phyloP scores from a whole-genome alignment of 23 tunicate species.

The Phallusia fumigata region DNA sequence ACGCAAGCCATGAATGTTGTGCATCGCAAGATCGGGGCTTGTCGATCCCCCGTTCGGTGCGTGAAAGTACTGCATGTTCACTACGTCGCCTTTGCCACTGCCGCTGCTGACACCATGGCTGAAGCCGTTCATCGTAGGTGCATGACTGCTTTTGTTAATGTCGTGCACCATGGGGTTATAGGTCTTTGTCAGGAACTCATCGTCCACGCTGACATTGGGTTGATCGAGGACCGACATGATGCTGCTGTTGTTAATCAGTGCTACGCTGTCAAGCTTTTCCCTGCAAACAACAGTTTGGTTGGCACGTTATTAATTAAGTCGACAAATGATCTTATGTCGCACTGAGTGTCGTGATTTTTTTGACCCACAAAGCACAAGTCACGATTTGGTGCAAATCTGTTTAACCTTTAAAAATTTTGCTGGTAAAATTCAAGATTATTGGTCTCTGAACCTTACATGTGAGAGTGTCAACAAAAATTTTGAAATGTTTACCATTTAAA shows the following conservation, averaged over 20 bases:
- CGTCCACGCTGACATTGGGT: not conserved
- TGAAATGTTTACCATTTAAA: no score
- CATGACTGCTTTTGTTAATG: not conserved
- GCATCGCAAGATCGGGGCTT: not conserved
- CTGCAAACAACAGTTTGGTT: not conserved
- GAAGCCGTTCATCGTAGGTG: not conserved
- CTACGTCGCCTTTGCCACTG: not conserved
- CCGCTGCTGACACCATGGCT: not conserved
- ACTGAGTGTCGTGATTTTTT: no score
- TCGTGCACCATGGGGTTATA: not conserved
- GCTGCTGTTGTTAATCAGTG: not conserved
- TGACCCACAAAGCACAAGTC: no score
- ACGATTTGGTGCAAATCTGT: no score
- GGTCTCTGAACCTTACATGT: no score
- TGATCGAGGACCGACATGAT: slow-evolving; percentile 8
- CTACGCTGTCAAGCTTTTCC: slow-evolving; percentile 14
- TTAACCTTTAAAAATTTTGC: no score
- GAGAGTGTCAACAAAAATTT: no score
- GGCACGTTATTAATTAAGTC: no score
- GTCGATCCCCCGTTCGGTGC: not conserved
- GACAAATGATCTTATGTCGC: no score
- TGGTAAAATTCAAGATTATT: no score
- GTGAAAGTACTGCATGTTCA: not conserved
- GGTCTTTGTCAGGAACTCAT: slow-evolving; percentile 7
- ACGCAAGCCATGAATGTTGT: not conserved